Evolutionary conservation across 30 jellyfish, hydroid and myxozoan species (phyloP), one percentile per base, ranked within the genome.

Genomic region (Aurelia sp.): DNA sequence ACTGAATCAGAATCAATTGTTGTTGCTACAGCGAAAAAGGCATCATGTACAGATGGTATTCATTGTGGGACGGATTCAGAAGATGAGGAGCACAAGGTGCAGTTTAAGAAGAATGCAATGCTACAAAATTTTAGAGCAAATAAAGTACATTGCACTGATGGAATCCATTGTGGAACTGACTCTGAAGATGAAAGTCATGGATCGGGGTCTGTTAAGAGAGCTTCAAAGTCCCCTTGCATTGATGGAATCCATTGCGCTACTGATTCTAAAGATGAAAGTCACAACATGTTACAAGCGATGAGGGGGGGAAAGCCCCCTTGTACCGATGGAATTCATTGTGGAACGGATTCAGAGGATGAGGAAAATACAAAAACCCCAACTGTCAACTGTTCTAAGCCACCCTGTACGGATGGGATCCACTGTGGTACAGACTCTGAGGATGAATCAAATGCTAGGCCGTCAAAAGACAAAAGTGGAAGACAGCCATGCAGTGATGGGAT

Each of bases 101-200:
- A 63, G 67, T 50, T 65, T 17, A 44, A 67, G 18, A 52, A 65
- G 67, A 17, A 44, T 50, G n/a, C 69, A 59, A 13, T 18, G 4
- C 69, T 18, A 2, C 78, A 55, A n/a, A 65, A 84, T 13, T 57
- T 20, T 63, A 84, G 67, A 63, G 90, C 82, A 38, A 18, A 33
- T 52, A 59, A 12, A 59, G 24, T 59, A 21, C 69, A n/a, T 5
- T 59, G 94, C 78, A 52, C 82, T 16, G 94, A 82, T 67, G 97
- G 97, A 3, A 80, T 80, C 60, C 97, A 88, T 53, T 80, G 97
- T 66, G 97, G 97, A 57, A 88, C 97, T 0, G 92, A 80, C 63
- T 82, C 86, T 0, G 97, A 71, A 64, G 82, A 84, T 10, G 97
- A 88, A 72, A 66, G 65, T 44, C 16, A 35, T 3, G 67, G 51